A percentile compares a stretch with the other conserved stretches of the same genome.
Conservation (phyloP, 1,140 invertebrate species). For the Lepidostoma basale region DNA sequence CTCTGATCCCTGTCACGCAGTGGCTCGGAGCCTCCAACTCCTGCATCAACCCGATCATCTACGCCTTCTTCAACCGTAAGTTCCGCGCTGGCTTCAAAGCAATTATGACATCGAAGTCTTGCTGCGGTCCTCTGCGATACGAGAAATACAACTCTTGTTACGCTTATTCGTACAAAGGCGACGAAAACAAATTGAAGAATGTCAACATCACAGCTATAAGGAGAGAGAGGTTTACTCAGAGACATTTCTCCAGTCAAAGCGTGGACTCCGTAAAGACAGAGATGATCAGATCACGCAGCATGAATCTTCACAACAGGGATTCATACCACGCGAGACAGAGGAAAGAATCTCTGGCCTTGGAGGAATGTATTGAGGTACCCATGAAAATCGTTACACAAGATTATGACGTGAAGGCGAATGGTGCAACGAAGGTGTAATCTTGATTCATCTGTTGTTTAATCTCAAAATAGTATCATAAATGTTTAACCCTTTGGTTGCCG, state of each 20-base stretch:
- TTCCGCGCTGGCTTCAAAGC: constrained; percentile 69
- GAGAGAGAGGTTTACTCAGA: constrained; percentile 38
- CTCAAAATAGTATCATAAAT: too few species aligned
- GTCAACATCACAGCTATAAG: constrained; percentile 34
- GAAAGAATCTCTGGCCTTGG: constrained; percentile 37
- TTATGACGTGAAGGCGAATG: constrained; percentile 37
- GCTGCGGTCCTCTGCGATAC: constrained; percentile 50
- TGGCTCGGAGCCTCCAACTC: constrained; percentile 67
- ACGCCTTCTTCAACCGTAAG: constrained; percentile 71
- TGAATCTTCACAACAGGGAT: constrained; percentile 38
- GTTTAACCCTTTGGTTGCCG: too few species aligned
- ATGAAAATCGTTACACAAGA: constrained; percentile 28
- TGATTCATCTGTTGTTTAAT: too few species aligned
- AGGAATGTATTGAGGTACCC: constrained; percentile 40
- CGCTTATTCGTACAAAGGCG: constrained; percentile 41
- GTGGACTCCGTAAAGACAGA: constrained; percentile 39
- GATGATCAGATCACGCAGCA: constrained; percentile 39
- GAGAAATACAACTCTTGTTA: constrained; percentile 45
- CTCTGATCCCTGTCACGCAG: constrained; percentile 65
- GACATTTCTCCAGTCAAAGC: constrained; percentile 35
- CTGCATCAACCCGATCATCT: constrained; percentile 64
- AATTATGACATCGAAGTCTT: constrained; percentile 50
- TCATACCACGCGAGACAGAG: constrained; percentile 36
- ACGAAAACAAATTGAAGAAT: constrained; percentile 38
- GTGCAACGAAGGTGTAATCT: constrained; percentile 39